Evolutionary conservation across 2,797 vertebrate genomes (phyloP).

Genomic region (Pogoniulus pusillus): DNA sequence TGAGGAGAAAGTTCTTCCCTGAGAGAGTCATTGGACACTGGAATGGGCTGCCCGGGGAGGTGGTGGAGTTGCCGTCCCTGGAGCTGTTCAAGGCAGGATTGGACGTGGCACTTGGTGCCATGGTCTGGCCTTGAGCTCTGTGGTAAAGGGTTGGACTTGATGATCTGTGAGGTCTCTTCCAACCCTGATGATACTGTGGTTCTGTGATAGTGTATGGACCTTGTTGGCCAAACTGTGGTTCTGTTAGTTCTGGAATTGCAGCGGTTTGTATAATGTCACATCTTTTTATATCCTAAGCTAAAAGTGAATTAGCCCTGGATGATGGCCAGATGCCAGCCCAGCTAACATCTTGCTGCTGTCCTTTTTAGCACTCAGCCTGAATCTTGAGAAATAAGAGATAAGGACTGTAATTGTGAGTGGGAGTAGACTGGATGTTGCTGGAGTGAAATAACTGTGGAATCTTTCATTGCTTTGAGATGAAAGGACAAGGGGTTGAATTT

Average conservation of each 20-base stretch:
- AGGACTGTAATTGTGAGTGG: neutral
- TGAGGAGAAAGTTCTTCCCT: too few species aligned
- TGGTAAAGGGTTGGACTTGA: too few species aligned
- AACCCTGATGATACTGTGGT: too few species aligned
- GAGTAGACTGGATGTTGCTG: neutral
- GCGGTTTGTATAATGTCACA: neutral
- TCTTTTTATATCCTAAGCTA: neutral
- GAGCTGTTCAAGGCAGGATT: too few species aligned
- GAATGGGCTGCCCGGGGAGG: too few species aligned
- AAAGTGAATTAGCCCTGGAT: neutral
- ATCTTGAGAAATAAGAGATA: neutral
- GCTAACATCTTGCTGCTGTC: neutral
- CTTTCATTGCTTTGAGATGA: neutral
- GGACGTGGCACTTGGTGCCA: too few species aligned
- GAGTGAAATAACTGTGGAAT: neutral
- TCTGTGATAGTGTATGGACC: too few species aligned
- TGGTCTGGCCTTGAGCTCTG: too few species aligned
- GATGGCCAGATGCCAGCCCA: neutral
- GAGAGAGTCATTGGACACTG: too few species aligned
- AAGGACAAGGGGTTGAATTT: neutral
- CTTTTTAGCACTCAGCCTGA: neutral
- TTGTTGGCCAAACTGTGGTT: neutral
- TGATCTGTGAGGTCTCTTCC: too few species aligned
- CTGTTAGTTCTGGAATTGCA: neutral
- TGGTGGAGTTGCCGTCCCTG: too few species aligned